Evolutionary conservation across 2,888 invertebrate species (phyloP).

Genomic region (Epistrophella euchroma): DNA sequence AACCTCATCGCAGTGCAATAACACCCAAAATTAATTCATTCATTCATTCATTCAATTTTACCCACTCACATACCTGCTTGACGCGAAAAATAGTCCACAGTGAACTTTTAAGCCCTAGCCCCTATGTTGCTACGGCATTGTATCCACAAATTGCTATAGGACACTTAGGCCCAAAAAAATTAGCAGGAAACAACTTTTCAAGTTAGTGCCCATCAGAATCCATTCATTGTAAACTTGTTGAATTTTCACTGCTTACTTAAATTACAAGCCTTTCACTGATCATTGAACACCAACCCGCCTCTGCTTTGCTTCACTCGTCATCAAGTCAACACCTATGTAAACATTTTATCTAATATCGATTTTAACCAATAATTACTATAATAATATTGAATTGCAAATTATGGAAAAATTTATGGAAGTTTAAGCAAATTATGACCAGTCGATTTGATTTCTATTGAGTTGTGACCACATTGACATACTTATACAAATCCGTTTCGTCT

Average conservation of each 20-base stretch:
- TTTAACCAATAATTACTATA: slow-evolving; percentile 9
- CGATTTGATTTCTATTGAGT: slow-evolving; percentile 12
- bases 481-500: slow-evolving; percentile 4
- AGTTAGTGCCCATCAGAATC: too few species aligned
- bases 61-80: too few species aligned
- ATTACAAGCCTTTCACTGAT: background rate
- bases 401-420: background rate
- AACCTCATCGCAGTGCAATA: too few species aligned
- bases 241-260: background rate
- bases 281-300: slow-evolving; percentile 2
- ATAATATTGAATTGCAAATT: slow-evolving; percentile 23
- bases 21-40: too few species aligned
- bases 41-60: too few species aligned
- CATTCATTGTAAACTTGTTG: background rate
- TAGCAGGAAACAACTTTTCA: too few species aligned
- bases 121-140: too few species aligned
- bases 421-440: slow-evolving; percentile 10
- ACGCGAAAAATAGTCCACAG: too few species aligned
- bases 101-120: too few species aligned
- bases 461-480: slow-evolving; percentile 26
- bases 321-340: slow-evolving; percentile 28
- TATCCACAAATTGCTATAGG: too few species aligned
- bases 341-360: slow-evolving; percentile 19
- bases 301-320: background rate
- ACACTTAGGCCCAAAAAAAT: too few species aligned